A percentile compares a stretch with the other conserved stretches of the same genome.
Conservation (phyloP, 2,888 invertebrate genomes). For the Morinoia aosen region DNA sequence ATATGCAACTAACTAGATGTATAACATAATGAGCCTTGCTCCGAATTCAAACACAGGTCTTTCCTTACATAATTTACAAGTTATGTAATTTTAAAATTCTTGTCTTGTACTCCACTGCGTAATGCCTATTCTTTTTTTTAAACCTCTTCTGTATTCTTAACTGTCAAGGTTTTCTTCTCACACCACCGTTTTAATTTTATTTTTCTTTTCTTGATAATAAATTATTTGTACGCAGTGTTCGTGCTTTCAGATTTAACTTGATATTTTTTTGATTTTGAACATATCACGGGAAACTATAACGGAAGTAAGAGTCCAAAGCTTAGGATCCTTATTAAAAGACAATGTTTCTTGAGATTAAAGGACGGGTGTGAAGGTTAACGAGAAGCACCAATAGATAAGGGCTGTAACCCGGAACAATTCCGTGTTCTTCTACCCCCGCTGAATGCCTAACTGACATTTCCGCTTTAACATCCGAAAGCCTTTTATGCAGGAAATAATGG, state of each 20-base stretch:
- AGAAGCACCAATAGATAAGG: background rate
- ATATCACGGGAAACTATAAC: background rate
- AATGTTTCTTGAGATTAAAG: background rate
- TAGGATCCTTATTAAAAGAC: background rate
- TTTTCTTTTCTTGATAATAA: background rate
- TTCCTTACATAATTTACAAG: too few species aligned
- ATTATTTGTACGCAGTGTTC: background rate
- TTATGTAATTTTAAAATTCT: too few species aligned
- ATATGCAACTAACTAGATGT: too few species aligned
- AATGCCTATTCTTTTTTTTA: background rate
- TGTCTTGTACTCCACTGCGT: too few species aligned
- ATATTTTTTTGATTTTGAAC: background rate
- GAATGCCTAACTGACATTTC: background rate
- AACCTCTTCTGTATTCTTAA: background rate
- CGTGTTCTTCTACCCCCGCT: background rate
- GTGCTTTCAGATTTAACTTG: background rate
- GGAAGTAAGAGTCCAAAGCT: background rate
- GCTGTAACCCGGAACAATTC: background rate
- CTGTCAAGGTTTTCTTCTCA: background rate
- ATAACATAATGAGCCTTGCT: too few species aligned
- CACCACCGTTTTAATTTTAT: background rate
- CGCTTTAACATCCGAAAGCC: background rate
- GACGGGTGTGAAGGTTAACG: background rate
- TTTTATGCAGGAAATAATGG: background rate
- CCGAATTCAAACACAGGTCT: too few species aligned